Conservation (phyloP, 35 echinoderm and acorn worm species). For the Holothuria glaberrima region DNA sequence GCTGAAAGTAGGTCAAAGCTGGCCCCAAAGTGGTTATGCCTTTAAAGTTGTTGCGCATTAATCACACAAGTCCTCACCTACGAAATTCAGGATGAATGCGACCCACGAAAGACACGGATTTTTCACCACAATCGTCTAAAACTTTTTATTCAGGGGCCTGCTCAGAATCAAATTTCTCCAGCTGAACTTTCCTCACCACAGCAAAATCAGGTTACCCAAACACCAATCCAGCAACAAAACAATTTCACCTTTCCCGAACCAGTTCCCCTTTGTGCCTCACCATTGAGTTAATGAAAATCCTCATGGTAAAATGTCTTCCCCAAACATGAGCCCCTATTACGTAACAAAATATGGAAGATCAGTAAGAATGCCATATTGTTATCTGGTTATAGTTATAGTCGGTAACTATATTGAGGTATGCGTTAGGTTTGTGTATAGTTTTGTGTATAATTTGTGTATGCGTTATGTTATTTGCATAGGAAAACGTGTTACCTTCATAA, state of each 20-base stretch:
- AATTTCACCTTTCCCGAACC: not conserved
- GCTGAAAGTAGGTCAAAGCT: too few relatives aligned
- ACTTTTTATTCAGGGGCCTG: not conserved
- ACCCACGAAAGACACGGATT: too few relatives aligned
- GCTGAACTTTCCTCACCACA: not conserved
- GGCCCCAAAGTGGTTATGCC: slow-evolving; percentile 33
- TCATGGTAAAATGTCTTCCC: not conserved
- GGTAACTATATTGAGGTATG: not conserved
- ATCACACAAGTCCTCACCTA: not conserved
- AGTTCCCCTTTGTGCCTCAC: not conserved
- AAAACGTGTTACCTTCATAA: too few relatives aligned
- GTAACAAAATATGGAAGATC: not conserved
- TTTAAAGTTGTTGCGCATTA: not conserved
- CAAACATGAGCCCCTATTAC: not conserved
- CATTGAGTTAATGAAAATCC: not conserved
- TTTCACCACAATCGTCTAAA: too few relatives aligned
- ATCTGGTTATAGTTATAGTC: not conserved
- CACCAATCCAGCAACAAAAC: not conserved
- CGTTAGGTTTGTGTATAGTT: too few relatives aligned
- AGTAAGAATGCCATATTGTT: not conserved
- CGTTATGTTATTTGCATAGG: too few relatives aligned
- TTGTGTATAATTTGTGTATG: not conserved
- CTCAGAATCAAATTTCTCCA: not conserved
- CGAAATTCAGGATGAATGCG: too few relatives aligned
- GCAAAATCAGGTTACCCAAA: not conserved